Base-by-base conservation (phyloP, 2,113 vertebrate species). In the Vidua chalybeata region DNA sequence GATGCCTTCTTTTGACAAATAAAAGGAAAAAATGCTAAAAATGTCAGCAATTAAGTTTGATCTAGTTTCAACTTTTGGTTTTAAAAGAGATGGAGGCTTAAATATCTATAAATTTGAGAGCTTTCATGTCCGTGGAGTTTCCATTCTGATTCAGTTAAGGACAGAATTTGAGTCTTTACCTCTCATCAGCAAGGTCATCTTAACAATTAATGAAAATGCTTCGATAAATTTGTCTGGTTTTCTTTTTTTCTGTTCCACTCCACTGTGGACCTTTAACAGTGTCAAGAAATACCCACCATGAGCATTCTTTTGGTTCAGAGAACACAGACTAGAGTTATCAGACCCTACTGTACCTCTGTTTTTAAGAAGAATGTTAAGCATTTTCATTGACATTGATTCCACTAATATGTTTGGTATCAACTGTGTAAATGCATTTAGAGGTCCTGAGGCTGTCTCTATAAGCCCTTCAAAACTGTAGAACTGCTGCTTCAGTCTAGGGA, bases 391-490 rank as follows among this genome's bases (percentile, higher is more conserved):
- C 75, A 81, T 86, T 1, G 9, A 90, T 90, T 85, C 64, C 64
- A 58, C 39, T 91, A 79, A 93, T 85, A 39, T 77, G 88, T 83
- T 74, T 93, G 75, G 78, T 91, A 71, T 90, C 59, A 86, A 83
- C 37, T 56, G 35, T 91, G 64, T 59, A 95, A 94, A 93, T 64
- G 82, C 69, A 93, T 69, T 75, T 78, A 72, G 46, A 67, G 48
- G 64, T 92, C 84, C 76, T 81, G 68, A 91, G 54, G 61, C 64
- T 87, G 61, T 64, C 56, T 89, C 49, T 72, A 26, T 61, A 94
- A 94, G 58, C 37, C 54, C 69, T 95, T 87, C 77, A 89, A 64
- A 94, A 89, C 64, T 58, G 73, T 62, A 64, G 89, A 95, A 87
- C 33, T 78, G 31, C 18, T 88, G 46, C 37, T 63, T 72, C 92